phyloP scores from a whole-genome alignment of 2,888 invertebrate species.

The Alsophila aescularia region DNA sequence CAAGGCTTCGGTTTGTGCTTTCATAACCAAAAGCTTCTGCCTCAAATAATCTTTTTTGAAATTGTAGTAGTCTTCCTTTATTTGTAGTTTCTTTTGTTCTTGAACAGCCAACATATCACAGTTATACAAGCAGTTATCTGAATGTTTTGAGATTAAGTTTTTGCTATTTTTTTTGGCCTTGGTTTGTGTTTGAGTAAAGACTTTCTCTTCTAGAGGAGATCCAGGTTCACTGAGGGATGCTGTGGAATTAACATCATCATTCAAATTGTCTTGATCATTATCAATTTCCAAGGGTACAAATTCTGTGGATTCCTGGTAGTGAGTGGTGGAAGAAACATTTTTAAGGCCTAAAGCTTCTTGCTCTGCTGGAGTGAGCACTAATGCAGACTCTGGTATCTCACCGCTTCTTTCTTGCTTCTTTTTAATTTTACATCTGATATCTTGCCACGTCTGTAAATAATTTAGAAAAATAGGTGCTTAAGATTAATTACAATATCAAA shows the following conservation, averaged over 20 bases:
- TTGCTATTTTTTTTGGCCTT: slow-evolving; percentile 37
- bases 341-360: slow-evolving; percentile 66
- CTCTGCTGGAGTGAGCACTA: slow-evolving; percentile 58
- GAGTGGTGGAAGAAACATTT: slow-evolving; percentile 51
- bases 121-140: slow-evolving; percentile 62
- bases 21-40: slow-evolving; percentile 68
- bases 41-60: slow-evolving; percentile 75
- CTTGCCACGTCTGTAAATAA: slow-evolving; percentile 73
- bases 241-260: slow-evolving; percentile 50
- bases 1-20: slow-evolving; percentile 75
- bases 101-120: slow-evolving; percentile 67
- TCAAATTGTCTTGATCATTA: slow-evolving; percentile 49
- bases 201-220: slow-evolving; percentile 62
- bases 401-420: slow-evolving; percentile 58
- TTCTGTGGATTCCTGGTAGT: slow-evolving; percentile 56
- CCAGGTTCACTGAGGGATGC: slow-evolving; percentile 60
- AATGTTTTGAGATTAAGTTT: slow-evolving; percentile 52
- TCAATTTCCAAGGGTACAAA: slow-evolving; percentile 53
- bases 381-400: slow-evolving; percentile 51
- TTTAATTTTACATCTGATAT: slow-evolving; percentile 67
- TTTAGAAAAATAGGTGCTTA: too few species aligned
- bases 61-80: slow-evolving; percentile 73
- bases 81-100: slow-evolving; percentile 66
- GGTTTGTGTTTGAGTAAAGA: slow-evolving; percentile 43
- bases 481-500: too few species aligned